Evolutionary conservation across 2,888 invertebrate species (phyloP).

Genomic region (Macroteleia sp.): DNA sequence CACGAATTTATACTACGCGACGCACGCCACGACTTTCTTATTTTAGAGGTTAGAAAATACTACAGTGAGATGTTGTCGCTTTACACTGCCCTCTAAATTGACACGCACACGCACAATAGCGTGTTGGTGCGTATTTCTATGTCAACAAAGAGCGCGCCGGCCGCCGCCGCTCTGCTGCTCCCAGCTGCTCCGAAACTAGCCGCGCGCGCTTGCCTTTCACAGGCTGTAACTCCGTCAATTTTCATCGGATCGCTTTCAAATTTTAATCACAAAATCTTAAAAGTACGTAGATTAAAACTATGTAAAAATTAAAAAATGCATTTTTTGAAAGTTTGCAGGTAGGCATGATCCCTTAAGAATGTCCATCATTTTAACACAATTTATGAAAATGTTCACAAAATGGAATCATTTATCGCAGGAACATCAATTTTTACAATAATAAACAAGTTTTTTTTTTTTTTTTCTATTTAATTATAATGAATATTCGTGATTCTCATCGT

Average conservation of each 20-base stretch:
- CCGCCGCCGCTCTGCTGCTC: slow-evolving; percentile 17
- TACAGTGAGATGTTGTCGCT: slow-evolving; percentile 6
- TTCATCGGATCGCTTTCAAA: not conserved
- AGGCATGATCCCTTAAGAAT: slow-evolving; percentile 12
- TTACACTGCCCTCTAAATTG: not conserved
- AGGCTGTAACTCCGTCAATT: slow-evolving; percentile 14
- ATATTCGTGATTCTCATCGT: too few relatives aligned
- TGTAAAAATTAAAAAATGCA: slow-evolving; percentile 4
- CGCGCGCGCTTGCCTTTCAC: not conserved
- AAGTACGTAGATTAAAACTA: slow-evolving; percentile 11
- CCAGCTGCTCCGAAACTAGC: slow-evolving; percentile 14
- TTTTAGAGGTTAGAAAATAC: slow-evolving; percentile 1
- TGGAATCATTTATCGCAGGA: too few relatives aligned
- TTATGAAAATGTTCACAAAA: too few relatives aligned
- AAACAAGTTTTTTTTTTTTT: too few relatives aligned
- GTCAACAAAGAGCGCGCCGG: slow-evolving; percentile 10
- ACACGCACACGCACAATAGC: slow-evolving; percentile 14
- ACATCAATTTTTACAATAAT: too few relatives aligned
- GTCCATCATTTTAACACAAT: too few relatives aligned
- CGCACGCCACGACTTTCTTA: slow-evolving; percentile 13
- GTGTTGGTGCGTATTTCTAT: slow-evolving; percentile 1
- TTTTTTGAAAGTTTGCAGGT: slow-evolving; percentile 23
- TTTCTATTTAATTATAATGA: too few relatives aligned
- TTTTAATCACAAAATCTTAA: slow-evolving; percentile 1
- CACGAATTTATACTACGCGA: slow-evolving; percentile 7